Evolutionary conservation across 1,140 invertebrate species (phyloP), one percentile per base, ranked within the genome.

Genomic region (Holotrichia oblita): DNA sequence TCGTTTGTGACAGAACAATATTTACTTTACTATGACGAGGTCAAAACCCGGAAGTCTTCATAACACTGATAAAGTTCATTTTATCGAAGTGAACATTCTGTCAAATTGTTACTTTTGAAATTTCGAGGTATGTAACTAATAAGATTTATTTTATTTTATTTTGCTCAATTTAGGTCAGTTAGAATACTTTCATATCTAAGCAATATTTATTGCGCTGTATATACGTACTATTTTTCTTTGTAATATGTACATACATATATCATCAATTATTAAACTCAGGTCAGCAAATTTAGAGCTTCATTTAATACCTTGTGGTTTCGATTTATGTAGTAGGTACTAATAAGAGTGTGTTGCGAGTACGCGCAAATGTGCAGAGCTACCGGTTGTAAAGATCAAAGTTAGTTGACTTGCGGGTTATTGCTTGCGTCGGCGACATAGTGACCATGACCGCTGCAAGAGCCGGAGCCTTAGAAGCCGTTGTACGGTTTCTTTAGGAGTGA

Each of bases 381-480:
- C 61, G 61, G 61, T 69, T 69, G 61, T 69, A 69, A 69, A 69
- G 61, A 69, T 69, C 61, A 69, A 69, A 69, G 61, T 69, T 69
- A 69, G 22, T 69, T 69, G 61, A 69, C 61, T 69, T 27, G 61
- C 61, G 61, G 61, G 22, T 69, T 69, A 34, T 10, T 69, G 61
- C 61, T 8, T 69, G 61, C 61, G 61, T 69, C 61, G 61, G 61
- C 61, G 61, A 69, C 61, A 69, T 69, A 69, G 61, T 69, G 61
- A 69, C 61, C 61, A 69, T 69, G 61, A 69, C 61, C 61, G 61
- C 61, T 69, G 61, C 61, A 34, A 69, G 61, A 69, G 27, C 9
- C 61, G 22, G 61, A 27, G 12, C 12, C 61, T 69, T 69, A 69
- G 61, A 69, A 69, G 61, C 27, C 8, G 22, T 34, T 20, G 61